Percentiles rank a stretch among this genome's conserved stretches.
Evolutionary conservation across 2,888 invertebrate genomes (phyloP).

Genomic region (Argyra leucocephala): DNA sequence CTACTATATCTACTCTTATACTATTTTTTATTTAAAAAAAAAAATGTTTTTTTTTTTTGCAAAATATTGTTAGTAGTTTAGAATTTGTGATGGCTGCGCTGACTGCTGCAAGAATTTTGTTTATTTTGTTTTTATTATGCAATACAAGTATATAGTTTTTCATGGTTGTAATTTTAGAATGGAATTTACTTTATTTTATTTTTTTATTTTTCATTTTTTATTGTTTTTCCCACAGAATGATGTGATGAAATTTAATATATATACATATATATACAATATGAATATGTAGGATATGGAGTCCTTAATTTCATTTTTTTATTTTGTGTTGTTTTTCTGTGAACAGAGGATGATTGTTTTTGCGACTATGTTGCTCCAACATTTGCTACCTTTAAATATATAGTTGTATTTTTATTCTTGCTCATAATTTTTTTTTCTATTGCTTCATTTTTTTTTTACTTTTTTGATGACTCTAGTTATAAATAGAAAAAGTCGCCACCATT

Average conservation of each 20-base stretch:
- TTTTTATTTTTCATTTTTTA: not conserved
- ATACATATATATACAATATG: not conserved
- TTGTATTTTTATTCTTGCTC: not conserved
- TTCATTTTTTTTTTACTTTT: not conserved
- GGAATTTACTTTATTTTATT: not conserved
- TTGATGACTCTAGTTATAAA: slow-evolving; percentile 1
- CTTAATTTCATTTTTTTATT: not conserved
- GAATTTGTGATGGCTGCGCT: not conserved
- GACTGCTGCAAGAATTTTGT: not conserved
- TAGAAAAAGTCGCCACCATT: slow-evolving; percentile 2
- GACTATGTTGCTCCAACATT: too few relatives aligned
- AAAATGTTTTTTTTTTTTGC: not conserved
- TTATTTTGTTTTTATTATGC: not conserved
- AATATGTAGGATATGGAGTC: not conserved
- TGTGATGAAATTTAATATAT: not conserved
- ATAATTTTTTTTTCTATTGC: not conserved
- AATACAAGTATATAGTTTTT: not conserved
- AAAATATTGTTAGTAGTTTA: not conserved
- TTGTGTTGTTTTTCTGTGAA: not conserved
- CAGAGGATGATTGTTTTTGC: too few relatives aligned
- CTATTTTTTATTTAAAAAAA: too few relatives aligned
- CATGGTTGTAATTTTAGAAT: not conserved
- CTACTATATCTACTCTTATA: too few relatives aligned
- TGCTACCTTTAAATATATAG: not conserved
- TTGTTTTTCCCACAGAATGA: not conserved